A percentile compares a stretch with the other conserved stretches of the same genome.
Evolutionary conservation across 2,888 invertebrate genomes (phyloP).

Genomic region (Drosophila rubida): DNA sequence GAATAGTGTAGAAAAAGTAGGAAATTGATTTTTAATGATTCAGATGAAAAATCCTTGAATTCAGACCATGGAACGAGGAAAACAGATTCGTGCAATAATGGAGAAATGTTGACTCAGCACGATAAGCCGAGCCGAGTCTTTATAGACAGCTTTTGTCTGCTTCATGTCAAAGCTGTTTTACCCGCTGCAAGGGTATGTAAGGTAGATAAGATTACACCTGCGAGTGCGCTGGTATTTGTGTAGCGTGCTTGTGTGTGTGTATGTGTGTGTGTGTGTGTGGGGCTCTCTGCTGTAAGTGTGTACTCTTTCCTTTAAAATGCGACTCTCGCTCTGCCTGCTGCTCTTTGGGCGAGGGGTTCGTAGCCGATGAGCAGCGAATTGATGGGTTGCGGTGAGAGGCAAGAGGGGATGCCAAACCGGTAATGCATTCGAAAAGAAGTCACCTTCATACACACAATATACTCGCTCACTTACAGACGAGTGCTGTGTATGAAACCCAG

Average conservation of each 20-base stretch:
- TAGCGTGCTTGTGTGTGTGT: conserved; percentile 3
- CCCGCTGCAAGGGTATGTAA: conserved; percentile 38
- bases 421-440: conserved; percentile 80
- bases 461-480: neutral
- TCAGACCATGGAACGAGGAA: conserved; percentile 5
- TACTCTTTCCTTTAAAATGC: conserved; percentile 48
- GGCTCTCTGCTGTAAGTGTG: conserved; percentile 11
- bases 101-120: conserved; percentile 9
- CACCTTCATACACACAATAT: conserved; percentile 76
- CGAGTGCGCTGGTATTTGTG: conserved; percentile 18
- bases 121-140: conserved; percentile 1
- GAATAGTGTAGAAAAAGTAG: neutral
- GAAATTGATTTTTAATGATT: neutral
- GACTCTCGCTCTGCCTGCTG: conserved; percentile 24
- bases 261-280: conserved; percentile 9
- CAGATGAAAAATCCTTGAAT: conserved; percentile 12
- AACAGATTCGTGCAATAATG: conserved; percentile 3
- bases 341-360: conserved; percentile 10
- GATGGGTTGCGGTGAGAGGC: neutral
- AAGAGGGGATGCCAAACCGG: conserved; percentile 61
- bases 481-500: conserved; percentile 19
- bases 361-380: conserved; percentile 17
- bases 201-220: conserved; percentile 70
- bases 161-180: conserved; percentile 28
- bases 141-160: conserved; percentile 18